Percentiles rank a stretch among this genome's conserved stretches.
phyloP scores from a whole-genome alignment of 2,113 vertebrate species.

The Herpailurus yagouaroundi region DNA sequence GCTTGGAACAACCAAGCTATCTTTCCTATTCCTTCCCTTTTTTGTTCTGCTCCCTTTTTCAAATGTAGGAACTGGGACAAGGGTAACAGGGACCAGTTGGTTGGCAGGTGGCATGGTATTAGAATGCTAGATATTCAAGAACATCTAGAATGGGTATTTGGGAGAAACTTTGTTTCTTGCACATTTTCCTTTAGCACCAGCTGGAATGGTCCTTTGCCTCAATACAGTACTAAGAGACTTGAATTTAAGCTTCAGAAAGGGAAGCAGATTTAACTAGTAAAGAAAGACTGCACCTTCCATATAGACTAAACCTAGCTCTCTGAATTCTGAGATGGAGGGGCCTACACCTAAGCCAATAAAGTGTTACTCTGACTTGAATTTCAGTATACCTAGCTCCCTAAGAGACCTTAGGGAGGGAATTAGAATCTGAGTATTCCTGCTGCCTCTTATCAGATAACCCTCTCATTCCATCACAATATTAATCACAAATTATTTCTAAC shows the following conservation, averaged over 20 bases:
- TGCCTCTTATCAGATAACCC: not conserved
- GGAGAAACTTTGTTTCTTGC: not conserved
- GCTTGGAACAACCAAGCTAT: not conserved
- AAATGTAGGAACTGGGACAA: not conserved
- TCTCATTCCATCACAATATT: not conserved
- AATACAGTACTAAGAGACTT: not conserved
- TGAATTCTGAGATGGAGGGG: not conserved
- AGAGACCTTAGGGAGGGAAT: not conserved
- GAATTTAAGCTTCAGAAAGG: not conserved
- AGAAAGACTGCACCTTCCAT: not conserved
- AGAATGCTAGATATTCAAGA: not conserved
- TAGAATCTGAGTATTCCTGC: not conserved
- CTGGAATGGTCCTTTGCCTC: not conserved
- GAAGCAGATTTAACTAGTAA: not conserved
- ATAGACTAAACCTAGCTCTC: not conserved
- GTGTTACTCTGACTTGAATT: not conserved
- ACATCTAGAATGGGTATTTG: not conserved
- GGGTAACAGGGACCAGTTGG: not conserved
- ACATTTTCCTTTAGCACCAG: not conserved
- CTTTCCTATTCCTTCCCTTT: not conserved
- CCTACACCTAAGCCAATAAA: not conserved
- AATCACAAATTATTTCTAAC: constrained; percentile 2
- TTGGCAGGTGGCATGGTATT: not conserved
- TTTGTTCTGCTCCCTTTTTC: not conserved
- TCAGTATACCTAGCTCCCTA: not conserved